These are phyloP conservation scores for Apamea anceps DNA, from an alignment of 2,888 invertebrate species.

Conservation along the genomic window DNA sequence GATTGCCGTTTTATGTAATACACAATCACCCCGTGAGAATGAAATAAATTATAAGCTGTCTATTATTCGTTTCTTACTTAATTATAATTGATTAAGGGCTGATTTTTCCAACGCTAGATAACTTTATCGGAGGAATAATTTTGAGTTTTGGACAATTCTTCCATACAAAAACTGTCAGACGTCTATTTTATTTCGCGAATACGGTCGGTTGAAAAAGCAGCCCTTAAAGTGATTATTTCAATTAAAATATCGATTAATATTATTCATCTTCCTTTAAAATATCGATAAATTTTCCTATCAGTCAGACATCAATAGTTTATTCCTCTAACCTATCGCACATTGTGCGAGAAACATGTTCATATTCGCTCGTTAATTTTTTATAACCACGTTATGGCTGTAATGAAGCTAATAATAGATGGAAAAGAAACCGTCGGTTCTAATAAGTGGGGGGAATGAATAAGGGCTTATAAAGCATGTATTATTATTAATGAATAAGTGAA, in stretches of 20 bases:
- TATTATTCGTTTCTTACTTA: background rate
- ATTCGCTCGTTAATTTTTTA: slow-evolving; percentile 63
- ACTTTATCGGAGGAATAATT: too few species aligned
- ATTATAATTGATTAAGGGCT: background rate
- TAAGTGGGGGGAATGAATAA: slow-evolving; percentile 32
- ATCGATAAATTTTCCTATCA: background rate
- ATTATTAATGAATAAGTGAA: slow-evolving; percentile 5
- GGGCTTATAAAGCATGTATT: slow-evolving; percentile 13
- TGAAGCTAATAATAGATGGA: slow-evolving; percentile 59
- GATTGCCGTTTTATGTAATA: background rate
- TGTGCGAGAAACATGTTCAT: slow-evolving; percentile 55
- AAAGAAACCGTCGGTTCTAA: slow-evolving; percentile 36
- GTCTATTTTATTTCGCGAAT: too few species aligned
- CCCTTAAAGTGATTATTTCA: background rate
- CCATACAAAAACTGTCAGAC: too few species aligned
- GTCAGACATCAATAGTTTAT: background rate
- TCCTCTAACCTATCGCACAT: slow-evolving; percentile 22
- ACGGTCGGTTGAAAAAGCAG: too few species aligned
- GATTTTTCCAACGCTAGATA: too few species aligned
- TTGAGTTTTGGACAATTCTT: too few species aligned
- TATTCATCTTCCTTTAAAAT: background rate
- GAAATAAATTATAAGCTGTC: background rate
- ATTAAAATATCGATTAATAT: background rate
- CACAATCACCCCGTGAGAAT: background rate
- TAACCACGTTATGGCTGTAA: slow-evolving; percentile 55